Evolutionary conservation across 2,888 invertebrate genomes (phyloP).

Genomic region (Drosophila algonquin): DNA sequence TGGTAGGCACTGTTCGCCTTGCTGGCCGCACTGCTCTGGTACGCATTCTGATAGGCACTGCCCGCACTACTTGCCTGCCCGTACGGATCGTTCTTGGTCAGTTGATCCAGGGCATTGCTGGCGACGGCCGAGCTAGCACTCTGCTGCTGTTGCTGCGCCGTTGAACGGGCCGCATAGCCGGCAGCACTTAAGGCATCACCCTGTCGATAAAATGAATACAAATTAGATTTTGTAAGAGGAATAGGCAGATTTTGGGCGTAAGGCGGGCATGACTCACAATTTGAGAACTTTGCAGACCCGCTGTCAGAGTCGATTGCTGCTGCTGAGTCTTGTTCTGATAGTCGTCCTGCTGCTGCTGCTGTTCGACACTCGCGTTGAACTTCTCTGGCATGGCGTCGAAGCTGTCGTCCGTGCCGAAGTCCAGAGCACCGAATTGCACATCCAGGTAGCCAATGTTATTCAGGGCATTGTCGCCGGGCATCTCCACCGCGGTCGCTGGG

Average conservation of each 20-base stretch:
- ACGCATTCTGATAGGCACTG: slow-evolving; percentile 82
- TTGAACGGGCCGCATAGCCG: slow-evolving; percentile 78
- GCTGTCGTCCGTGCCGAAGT: slow-evolving; percentile 86
- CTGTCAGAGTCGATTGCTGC: slow-evolving; percentile 72
- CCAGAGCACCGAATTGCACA: slow-evolving; percentile 96
- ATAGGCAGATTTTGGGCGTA: not conserved
- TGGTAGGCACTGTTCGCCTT: slow-evolving; percentile 81
- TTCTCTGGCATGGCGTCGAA: slow-evolving; percentile 83
- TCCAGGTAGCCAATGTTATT: slow-evolving; percentile 91
- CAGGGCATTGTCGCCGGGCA: slow-evolving; percentile 93
- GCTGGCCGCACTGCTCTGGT: slow-evolving; percentile 80
- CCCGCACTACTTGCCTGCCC: slow-evolving; percentile 79
- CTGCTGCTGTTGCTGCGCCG: slow-evolving; percentile 76
- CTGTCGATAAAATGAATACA: slow-evolving; percentile 49
- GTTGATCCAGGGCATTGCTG: slow-evolving; percentile 81
- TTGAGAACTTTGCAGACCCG: slow-evolving; percentile 82
- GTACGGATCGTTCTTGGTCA: slow-evolving; percentile 83
- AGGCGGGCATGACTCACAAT: slow-evolving; percentile 71
- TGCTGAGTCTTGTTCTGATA: slow-evolving; percentile 82
- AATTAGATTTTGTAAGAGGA: not conserved
- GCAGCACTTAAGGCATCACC: slow-evolving; percentile 80
- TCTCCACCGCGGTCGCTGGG: slow-evolving; percentile 96
- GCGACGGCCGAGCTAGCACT: slow-evolving; percentile 61
- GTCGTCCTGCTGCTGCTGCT: slow-evolving; percentile 80
- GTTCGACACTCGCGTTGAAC: slow-evolving; percentile 81